phyloP scores from a whole-genome alignment of 2,113 vertebrate species.

The Macheiramphus alcinus region DNA sequence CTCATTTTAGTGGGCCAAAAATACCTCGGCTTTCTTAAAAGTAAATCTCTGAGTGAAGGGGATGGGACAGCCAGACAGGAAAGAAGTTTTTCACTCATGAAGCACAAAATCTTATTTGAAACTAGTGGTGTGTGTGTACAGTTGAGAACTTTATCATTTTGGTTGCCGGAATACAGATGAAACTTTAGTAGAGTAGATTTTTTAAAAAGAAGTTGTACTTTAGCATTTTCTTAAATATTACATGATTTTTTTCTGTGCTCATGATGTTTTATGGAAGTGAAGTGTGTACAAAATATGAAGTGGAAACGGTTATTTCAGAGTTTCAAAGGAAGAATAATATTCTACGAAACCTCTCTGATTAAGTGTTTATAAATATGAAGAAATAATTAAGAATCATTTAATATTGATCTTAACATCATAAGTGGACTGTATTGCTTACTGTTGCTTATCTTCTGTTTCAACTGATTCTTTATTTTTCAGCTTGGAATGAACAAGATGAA shows the following conservation, averaged over 20 bases:
- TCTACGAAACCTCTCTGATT: background rate
- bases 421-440: background rate
- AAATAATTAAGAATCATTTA: background rate
- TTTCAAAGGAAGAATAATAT: background rate
- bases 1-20: background rate
- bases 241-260: background rate
- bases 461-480: constrained; percentile 19
- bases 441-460: background rate
- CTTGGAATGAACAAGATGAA: constrained; percentile 42
- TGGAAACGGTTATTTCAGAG: background rate
- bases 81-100: background rate
- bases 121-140: accelerated
- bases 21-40: background rate
- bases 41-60: background rate
- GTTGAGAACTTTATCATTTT: background rate
- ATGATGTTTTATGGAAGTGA: background rate
- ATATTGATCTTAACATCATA: background rate
- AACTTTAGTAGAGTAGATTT: background rate
- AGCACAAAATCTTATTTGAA: background rate
- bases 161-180: background rate
- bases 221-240: background rate
- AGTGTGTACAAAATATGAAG: background rate
- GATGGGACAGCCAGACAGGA: background rate
- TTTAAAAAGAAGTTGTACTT: background rate
- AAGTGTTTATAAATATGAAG: background rate